Percentiles rank a stretch among this genome's conserved stretches.
phyloP scores from a whole-genome alignment of 2,888 invertebrate species.

The Palloptera scutellata region DNA sequence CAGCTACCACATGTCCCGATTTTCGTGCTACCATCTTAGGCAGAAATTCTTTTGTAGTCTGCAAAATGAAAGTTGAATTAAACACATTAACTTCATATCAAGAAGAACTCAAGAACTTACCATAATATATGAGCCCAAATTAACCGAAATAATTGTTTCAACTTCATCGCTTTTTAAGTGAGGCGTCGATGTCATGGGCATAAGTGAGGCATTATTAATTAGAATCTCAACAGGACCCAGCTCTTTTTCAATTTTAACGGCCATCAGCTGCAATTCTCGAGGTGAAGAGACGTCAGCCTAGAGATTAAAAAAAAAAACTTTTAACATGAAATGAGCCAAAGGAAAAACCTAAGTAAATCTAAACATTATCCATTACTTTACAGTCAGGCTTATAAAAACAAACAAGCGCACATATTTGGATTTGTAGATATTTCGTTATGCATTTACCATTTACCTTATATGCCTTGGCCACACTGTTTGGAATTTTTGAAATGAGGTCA shows the following conservation, averaged over 20 bases:
- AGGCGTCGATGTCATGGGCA: conserved; percentile 62
- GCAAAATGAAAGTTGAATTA: conserved; percentile 14
- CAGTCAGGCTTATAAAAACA: too few relatives aligned
- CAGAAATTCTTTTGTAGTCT: conserved; percentile 64
- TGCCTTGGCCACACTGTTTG: conserved; percentile 57
- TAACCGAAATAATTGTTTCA: conserved; percentile 63
- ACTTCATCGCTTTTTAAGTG: conserved; percentile 62
- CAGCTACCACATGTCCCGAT: conserved; percentile 65
- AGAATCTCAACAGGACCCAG: conserved; percentile 65
- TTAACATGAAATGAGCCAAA: neutral
- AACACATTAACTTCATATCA: neutral
- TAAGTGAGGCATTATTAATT: conserved; percentile 65
- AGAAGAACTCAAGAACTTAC: conserved; percentile 47
- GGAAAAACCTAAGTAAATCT: neutral
- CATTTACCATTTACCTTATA: conserved; percentile 51
- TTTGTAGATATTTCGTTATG: conserved; percentile 16
- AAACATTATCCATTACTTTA: too few relatives aligned
- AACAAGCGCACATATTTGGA: too few relatives aligned
- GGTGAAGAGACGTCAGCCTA: conserved; percentile 63
- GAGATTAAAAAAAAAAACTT: conserved; percentile 11
- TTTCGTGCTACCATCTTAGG: conserved; percentile 64
- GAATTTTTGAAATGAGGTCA: conserved; percentile 56
- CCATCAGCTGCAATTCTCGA: conserved; percentile 57
- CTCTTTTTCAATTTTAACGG: conserved; percentile 58
- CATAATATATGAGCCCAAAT: conserved; percentile 64